Base-by-base conservation (phyloP, 2,113 vertebrate species). In the Atractosteus spatula region DNA sequence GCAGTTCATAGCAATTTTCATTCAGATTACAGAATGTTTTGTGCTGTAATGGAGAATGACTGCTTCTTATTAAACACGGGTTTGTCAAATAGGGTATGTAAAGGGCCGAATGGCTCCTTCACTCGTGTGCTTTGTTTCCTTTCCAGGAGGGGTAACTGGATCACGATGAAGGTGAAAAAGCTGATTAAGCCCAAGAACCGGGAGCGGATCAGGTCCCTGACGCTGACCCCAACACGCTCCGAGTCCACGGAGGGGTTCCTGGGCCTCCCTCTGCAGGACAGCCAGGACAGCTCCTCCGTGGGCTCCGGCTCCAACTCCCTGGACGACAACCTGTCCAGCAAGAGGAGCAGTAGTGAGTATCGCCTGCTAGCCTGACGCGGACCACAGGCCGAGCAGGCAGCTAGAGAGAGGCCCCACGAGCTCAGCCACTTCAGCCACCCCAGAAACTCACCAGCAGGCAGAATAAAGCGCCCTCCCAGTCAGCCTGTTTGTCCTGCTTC, bases 101-200 rank as follows among this genome's bases (percentile, higher is more conserved):
- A 3, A 54, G n/a, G 6, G 41, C 4, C 44, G 62, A 8, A 3
- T 13, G 41, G 29, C 29, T 29, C 1, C 29, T 29, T 29, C 29
- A 29, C 55, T 29, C 54, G 55, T 55, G 3, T 62, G 14, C 5
- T 66, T 14, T 13, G 17, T 14, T 55, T 87, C 72, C 66, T 3
- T 81, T 43, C 71, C 79, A 99, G 97, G 80, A 95, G 96, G 72
- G 96, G 96, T 68, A 99, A 99, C 91, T 99, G 97, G 97, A 99
- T 99, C 89, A 92, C 97, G 12, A 84, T 97, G 82, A 98, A 98
- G 90, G 98, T 99, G 97, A 97, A 81, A 85, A 99, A 99, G 82
- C 82, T 99, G 82, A 99, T 99, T 80, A 99, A 97, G 77, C 95
- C 96, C 0, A 98, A 97, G 88, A 96, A 93, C 79, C 90, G 96